Evolutionary conservation across 1,140 invertebrate species (phyloP), one percentile per base, ranked within the genome.

Genomic region (Hyphantria cunea): DNA sequence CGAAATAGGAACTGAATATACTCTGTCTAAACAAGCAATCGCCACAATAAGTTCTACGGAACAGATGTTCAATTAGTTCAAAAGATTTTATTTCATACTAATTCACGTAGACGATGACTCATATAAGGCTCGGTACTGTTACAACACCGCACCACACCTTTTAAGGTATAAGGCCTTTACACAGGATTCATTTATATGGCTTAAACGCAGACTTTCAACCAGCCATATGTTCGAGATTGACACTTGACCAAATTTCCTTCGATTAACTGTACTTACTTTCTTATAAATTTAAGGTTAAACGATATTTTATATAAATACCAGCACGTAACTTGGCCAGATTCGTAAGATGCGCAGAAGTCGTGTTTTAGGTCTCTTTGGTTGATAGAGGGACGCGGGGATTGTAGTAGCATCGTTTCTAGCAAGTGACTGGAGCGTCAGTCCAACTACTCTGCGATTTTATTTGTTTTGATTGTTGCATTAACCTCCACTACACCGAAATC

Each of bases 201-300:
- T 80, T 84, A 87, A 79, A 87, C 79, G 78, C 79, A 75, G 76
- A 82, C 82, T 86, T 86, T 88, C 82, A 82, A 83, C 71, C 68
- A 45, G 64, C 85, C 85, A 88, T 85, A 86, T 88, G 85, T 84
- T 85, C 72, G 49, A 77, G 74, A 82, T 80, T 84, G 82, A 82
- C 69, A 66, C 64, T 65, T 80, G 77, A 68, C 72, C 72, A 76
- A 84, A 84, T 88, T 88, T 86, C 83, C 78, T 77, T 81, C 17
- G 2, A 25, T 25, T 25, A n/a, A 25, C 17, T 25, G 17, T 25
- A 25, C 2, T 5, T 25, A 25, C 17, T 25, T 25, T 25, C 17
- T 25, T 3, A 25, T 3, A 25, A 25, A 25, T 3, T 3, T 25
- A 25, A 3, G 2, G 17, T 25, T 25, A 25, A 25, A 25, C 5